These are phyloP conservation scores for Amblyopsis rosae DNA, from an alignment of 2,113 vertebrate genomes.

Conservation along the genomic window DNA sequence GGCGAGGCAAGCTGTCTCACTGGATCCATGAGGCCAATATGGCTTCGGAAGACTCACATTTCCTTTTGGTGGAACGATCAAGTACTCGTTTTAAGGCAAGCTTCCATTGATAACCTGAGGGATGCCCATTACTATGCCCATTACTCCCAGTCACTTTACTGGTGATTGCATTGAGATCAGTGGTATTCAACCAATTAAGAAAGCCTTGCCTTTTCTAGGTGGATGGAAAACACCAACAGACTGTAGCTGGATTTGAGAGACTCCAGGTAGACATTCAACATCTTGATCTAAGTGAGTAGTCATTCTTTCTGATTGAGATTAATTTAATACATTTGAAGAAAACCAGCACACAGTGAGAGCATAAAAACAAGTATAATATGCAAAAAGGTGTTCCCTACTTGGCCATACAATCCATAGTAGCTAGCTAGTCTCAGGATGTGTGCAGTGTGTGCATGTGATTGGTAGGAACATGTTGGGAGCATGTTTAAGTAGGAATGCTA, in stretches of 20 bases:
- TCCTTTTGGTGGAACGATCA: conserved; percentile 92
- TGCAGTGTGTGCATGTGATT: too few species aligned
- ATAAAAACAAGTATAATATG: too few species aligned
- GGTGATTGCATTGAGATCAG: too few species aligned
- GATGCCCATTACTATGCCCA: not conserved
- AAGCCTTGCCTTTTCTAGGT: conserved; percentile 77
- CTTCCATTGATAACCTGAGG: not conserved
- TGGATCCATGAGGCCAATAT: conserved; percentile 90
- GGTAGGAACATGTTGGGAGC: too few species aligned
- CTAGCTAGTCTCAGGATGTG: too few species aligned
- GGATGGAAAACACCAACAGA: conserved; percentile 89
- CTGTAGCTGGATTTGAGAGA: conserved; percentile 83
- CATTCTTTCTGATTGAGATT: not conserved
- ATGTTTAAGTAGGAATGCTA: too few species aligned
- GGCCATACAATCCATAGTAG: too few species aligned
- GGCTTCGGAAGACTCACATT: conserved; percentile 77
- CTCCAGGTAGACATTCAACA: conserved; percentile 97
- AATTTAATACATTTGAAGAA: too few species aligned
- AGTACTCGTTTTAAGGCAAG: conserved; percentile 90
- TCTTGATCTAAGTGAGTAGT: conserved; percentile 87
- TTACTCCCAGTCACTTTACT: not conserved
- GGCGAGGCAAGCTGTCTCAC: conserved; percentile 93
- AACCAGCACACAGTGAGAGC: too few species aligned
- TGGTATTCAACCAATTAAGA: not conserved
- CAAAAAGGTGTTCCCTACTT: too few species aligned